A percentile compares a stretch with the other conserved stretches of the same genome.
These are phyloP conservation scores for Leptosomus discolor DNA, from an alignment of 2,113 vertebrate genomes.

Conservation along the genomic window DNA sequence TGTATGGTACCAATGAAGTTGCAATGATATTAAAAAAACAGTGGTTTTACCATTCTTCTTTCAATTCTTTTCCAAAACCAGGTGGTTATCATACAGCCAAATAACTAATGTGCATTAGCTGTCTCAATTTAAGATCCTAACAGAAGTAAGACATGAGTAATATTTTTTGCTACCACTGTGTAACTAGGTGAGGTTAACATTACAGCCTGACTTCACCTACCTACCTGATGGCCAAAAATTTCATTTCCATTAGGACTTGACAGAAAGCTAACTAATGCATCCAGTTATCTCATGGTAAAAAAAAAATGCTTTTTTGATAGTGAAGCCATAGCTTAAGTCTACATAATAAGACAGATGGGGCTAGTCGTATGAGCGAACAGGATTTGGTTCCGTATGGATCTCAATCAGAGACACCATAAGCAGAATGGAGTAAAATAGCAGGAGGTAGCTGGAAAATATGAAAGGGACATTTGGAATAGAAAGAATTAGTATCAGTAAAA, in stretches of 20 bases:
- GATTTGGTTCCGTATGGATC: conserved; percentile 6
- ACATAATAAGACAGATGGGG: conserved; percentile 10
- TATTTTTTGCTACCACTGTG: background rate
- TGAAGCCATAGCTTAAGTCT: background rate
- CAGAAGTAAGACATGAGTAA: background rate
- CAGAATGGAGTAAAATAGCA: conserved; percentile 36
- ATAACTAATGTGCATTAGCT: background rate
- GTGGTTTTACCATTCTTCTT: background rate
- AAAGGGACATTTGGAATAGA: background rate
- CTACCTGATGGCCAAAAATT: background rate
- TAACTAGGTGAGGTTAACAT: background rate
- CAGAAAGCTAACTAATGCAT: background rate
- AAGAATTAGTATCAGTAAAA: background rate
- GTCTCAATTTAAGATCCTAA: background rate
- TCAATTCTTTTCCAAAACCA: background rate
- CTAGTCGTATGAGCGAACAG: background rate
- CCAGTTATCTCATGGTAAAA: background rate
- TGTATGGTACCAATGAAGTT: background rate
- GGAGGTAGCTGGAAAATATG: conserved; percentile 11
- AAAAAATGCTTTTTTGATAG: background rate
- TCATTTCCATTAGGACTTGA: background rate
- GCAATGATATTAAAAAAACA: background rate
- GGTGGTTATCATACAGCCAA: background rate
- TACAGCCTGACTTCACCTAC: background rate
- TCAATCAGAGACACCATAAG: background rate